Conservation (phyloP, 2,888 invertebrate genomes). For the Hymenopus coronatus region DNA sequence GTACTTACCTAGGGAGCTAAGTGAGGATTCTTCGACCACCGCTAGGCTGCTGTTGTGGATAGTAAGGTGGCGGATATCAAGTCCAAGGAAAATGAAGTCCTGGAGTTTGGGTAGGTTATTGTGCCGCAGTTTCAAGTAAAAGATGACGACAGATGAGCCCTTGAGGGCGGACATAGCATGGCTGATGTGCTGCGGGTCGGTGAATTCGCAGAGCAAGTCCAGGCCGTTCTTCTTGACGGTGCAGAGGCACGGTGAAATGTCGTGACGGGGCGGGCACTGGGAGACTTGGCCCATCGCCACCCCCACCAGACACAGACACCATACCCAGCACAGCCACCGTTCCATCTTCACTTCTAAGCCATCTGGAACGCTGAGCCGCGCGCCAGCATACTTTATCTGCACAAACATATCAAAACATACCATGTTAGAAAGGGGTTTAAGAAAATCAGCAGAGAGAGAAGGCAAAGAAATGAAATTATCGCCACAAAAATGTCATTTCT, state of each 20-base stretch:
- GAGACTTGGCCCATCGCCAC: conserved; percentile 45
- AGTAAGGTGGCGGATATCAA: conserved; percentile 84
- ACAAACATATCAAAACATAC: background rate
- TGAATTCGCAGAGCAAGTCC: conserved; percentile 85
- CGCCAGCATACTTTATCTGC: conserved; percentile 11
- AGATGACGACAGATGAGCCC: conserved; percentile 73
- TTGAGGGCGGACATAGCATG: conserved; percentile 80
- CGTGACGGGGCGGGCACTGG: conserved; percentile 71
- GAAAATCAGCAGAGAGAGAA: too few species aligned
- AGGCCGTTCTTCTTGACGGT: conserved; percentile 84
- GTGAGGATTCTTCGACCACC: conserved; percentile 80
- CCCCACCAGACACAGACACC: conserved; percentile 48
- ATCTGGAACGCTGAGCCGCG: background rate
- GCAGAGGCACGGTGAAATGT: conserved; percentile 79
- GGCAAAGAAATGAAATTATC: too few species aligned
- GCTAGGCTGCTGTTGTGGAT: conserved; percentile 86
- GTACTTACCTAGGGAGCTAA: conserved; percentile 77
- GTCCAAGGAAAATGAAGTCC: conserved; percentile 80
- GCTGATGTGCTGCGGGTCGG: conserved; percentile 73
- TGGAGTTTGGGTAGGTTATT: conserved; percentile 82
- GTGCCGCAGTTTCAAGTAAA: conserved; percentile 83
- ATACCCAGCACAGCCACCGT: conserved; percentile 30
- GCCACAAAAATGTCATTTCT: too few species aligned
- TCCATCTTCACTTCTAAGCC: conserved; percentile 1
- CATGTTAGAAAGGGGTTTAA: too few species aligned